Evolutionary conservation across 2,888 invertebrate genomes (phyloP).

Genomic region (Phyllotreta cruciferae): DNA sequence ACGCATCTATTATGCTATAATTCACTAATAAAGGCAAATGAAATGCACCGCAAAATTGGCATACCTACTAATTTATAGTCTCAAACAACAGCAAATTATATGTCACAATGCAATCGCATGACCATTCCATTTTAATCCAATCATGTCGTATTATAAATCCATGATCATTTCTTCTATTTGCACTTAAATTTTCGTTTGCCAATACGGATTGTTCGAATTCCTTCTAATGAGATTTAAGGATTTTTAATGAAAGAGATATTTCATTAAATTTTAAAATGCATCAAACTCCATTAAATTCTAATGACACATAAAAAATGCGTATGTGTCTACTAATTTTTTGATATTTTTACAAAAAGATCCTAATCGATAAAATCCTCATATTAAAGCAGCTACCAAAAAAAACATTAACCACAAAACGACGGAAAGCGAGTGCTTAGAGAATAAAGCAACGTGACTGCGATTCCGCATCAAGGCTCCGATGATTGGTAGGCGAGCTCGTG

Average conservation of each 20-base stretch:
- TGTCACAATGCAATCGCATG: constrained; percentile 4
- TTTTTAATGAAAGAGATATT: too few relatives aligned
- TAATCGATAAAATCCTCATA: background rate
- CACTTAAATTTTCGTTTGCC: too few relatives aligned
- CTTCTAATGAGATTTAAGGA: too few relatives aligned
- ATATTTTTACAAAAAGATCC: too few relatives aligned
- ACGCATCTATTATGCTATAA: constrained; percentile 7
- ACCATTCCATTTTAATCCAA: constrained; percentile 5
- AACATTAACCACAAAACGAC: background rate
- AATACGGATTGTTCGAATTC: too few relatives aligned
- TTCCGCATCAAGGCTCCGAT: constrained; percentile 26
- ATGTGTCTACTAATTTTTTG: too few relatives aligned
- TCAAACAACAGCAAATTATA: constrained; percentile 7
- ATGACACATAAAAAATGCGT: too few relatives aligned
- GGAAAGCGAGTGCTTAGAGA: constrained; percentile 13
- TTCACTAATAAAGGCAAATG: background rate
- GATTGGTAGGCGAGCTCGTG: constrained; percentile 35
- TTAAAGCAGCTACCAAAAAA: constrained; percentile 7
- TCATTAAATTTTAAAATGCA: too few relatives aligned
- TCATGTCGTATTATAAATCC: background rate
- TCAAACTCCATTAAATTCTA: too few relatives aligned
- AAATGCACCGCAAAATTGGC: background rate
- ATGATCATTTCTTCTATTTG: too few relatives aligned
- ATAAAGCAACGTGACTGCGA: constrained; percentile 26
- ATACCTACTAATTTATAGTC: constrained; percentile 6